phyloP scores from a whole-genome alignment of 37 sponge, comb jelly and placozoan species.

The Corticium candelabrum region DNA sequence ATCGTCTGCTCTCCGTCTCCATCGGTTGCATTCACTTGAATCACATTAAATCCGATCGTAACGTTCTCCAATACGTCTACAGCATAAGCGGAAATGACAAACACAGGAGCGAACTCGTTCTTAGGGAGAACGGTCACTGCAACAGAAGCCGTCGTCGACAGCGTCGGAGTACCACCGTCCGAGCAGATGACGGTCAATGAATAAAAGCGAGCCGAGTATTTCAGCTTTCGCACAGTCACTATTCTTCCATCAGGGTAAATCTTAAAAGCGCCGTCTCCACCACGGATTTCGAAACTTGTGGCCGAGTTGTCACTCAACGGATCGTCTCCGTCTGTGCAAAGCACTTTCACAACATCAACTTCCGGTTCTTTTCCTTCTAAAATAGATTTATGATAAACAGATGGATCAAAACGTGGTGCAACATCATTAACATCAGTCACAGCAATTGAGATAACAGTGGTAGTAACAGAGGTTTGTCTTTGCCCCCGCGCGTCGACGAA shows the following conservation, averaged over 20 bases:
- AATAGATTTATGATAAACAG: constrained; percentile 14
- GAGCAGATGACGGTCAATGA: constrained; percentile 24
- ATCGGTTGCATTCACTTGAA: constrained; percentile 27
- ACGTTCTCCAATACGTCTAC: constrained; percentile 18
- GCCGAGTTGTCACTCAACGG: not conserved
- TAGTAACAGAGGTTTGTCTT: no score
- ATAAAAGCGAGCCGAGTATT: no score
- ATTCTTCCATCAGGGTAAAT: no score
- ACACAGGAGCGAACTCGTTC: constrained; percentile 51
- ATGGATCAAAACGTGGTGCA: not conserved
- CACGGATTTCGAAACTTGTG: not conserved
- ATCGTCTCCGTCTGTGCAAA: not conserved
- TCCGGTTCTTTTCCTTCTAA: not conserved
- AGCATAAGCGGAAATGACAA: constrained; percentile 16
- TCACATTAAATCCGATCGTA: constrained; percentile 8
- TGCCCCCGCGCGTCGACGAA: not conserved
- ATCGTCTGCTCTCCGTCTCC: not conserved
- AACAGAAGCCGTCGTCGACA: constrained; percentile 5
- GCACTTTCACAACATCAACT: not conserved
- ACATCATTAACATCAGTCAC: constrained; percentile 3
- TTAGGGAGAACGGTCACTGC: constrained; percentile 34
- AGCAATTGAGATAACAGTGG: not conserved
- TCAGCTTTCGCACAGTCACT: no score
- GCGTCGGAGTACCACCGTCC: constrained; percentile 22
- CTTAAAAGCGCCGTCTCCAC: not conserved